Conservation (phyloP, 2,113 vertebrate genomes). For the Erpornis zantholeuca region DNA sequence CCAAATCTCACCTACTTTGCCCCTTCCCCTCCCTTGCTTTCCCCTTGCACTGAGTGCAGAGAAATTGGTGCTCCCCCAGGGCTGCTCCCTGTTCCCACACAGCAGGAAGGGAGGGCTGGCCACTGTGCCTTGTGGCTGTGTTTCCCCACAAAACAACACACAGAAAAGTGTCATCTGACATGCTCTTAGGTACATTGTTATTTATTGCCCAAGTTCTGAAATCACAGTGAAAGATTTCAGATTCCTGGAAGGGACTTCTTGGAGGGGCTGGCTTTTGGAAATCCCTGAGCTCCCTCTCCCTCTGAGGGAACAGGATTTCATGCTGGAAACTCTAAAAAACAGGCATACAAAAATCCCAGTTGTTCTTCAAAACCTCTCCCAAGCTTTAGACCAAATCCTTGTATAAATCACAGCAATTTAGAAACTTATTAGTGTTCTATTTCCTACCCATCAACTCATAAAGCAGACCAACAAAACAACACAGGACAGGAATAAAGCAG, state of each 20-base stretch:
- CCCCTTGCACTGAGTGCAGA: fast-evolving
- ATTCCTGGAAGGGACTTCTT: background rate
- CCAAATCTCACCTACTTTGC: background rate
- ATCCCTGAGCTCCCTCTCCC: background rate
- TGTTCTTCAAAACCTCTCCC: background rate
- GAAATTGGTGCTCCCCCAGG: fast-evolving
- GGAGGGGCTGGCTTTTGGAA: background rate
- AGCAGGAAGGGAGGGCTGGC: background rate
- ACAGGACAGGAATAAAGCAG: background rate
- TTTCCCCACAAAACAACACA: background rate
- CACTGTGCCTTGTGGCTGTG: background rate
- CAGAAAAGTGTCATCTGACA: background rate
- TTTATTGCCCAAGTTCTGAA: background rate
- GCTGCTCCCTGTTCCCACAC: background rate
- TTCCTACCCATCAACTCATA: background rate
- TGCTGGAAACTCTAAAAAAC: background rate
- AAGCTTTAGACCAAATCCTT: background rate
- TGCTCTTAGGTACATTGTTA: background rate
- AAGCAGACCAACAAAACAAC: background rate
- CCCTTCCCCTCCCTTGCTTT: background rate
- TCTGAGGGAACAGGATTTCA: background rate
- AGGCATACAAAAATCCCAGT: background rate
- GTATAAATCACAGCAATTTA: background rate
- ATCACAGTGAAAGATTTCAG: background rate
- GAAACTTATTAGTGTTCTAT: background rate